Evolutionary conservation across 2,797 vertebrate species (phyloP), one percentile per base, ranked within the genome.

Genomic region (Aplochiton taeniatus): DNA sequence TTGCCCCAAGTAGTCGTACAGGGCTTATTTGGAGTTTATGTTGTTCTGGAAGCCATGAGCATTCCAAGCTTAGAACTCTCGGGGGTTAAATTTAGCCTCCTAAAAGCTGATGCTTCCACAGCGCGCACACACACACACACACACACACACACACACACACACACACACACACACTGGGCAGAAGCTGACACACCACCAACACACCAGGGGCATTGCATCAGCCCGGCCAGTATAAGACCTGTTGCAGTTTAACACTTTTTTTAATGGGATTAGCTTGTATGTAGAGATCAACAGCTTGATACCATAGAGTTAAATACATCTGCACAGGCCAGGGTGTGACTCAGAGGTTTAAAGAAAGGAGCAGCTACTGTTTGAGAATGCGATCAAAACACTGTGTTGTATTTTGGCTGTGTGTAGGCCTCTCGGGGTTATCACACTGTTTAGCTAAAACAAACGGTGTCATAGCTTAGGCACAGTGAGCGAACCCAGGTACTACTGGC

Each of bases 1-100:
- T 61, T 68, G 58, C 49, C 5, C 18, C 67, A 31, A 50, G 79
- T 42, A 72, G 78, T 78, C 74, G 69, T 79, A 68, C 73, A 42
- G 63, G 76, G 85, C 89, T 91, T 91, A 91, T 92, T 92, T 92
- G 90, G 91, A 89, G 80, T 87, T 87, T 86, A 87, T 87, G 87
- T 90, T 88, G 87, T 89, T 89, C 89, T 91, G 84, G 88, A 89
- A 87, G 88, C 77, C 84, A 57, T 73, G 74, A 80, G 81, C 90
- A 88, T 92, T 87, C 91, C 84, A 86, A 76, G 78, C 67, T 76
- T 5, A 75, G 60, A 77, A 85, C 80, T 90, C 81, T 78, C 64
- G 75, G 77, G 87, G 89, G 85, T 89, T 93, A 93, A 92, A 92
- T 92, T 92, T 93, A 93, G 91, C 85, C 87, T 86, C 87, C 90